Evolutionary conservation across 2,888 invertebrate species (phyloP), one percentile per base, ranked within the genome.

Genomic region (Cosmopolites sordidus): DNA sequence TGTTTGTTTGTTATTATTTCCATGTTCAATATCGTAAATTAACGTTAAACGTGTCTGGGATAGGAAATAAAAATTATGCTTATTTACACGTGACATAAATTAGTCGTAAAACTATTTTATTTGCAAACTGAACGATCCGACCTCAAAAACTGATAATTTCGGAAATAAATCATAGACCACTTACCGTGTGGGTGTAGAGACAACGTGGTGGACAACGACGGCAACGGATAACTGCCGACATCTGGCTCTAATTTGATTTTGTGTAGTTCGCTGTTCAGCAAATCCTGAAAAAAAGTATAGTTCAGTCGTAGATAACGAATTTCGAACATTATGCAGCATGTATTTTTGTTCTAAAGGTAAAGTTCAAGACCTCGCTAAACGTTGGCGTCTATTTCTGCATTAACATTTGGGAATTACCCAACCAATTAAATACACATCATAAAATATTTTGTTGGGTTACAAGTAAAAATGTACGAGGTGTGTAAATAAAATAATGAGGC

Each of bases 171-270:
- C 12, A 29, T 16, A 1, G 16, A 16, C 33, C 43, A 58, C 66
- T 70, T 64, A 70, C 69, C 66, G 58, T 71, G 69, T 52, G 62
- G 58, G 52, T 69, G 68, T 43, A 66, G 55, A 16, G 69, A 62
- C 38, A 69, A 56, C 14, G 67, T 56, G 11, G 69, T 58, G 41
- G 64, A 64, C 44, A 72, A 56, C 11, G 70, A 64, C 29, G 70
- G 70, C 49, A 72, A 59, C 40, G 67, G 59, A 58, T 70, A 72
- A 43, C 62, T 61, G 16, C 55, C 61, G 17, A 64, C 61, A 53
- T 70, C 72, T 39, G 73, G 70, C 60, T 73, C 73, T 12, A 63
- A 64, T 64, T 73, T 73, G 51, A 73, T 69, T 64, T 72, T 72
- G 50, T 69, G 69, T 27, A 72, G 58, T 45, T 69, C 69, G 8